A percentile compares a stretch with the other conserved stretches of the same genome.
These are phyloP conservation scores for Hemicentrotus pulcherrimus DNA, from an alignment of 35 echinoderm and acorn worm species.

Conservation along the genomic window DNA sequence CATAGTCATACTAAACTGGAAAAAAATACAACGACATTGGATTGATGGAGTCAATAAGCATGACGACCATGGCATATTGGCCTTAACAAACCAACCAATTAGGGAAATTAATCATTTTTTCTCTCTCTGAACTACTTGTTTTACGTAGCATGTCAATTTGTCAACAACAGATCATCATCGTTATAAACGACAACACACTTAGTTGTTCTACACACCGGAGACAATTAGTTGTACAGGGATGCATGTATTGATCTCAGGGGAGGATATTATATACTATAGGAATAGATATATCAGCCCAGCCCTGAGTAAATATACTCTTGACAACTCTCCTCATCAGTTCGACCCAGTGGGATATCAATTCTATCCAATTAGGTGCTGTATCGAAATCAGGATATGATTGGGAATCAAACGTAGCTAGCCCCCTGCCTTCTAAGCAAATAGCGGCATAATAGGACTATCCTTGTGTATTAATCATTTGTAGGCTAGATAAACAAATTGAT, in stretches of 20 bases:
- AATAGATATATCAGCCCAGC: not conserved
- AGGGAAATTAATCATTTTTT: not conserved
- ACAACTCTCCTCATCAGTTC: not conserved
- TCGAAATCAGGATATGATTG: not conserved
- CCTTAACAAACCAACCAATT: not conserved
- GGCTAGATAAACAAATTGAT: not conserved
- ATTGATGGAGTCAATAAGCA: not conserved
- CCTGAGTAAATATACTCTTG: slow-evolving; percentile 12
- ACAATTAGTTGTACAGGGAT: not conserved
- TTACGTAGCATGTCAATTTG: not conserved
- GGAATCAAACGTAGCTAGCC: not conserved
- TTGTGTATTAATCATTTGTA: not conserved
- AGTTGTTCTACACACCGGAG: not conserved
- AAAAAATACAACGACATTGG: too few relatives aligned
- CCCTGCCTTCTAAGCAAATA: not conserved
- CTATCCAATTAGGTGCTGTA: not conserved
- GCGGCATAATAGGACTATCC: not conserved
- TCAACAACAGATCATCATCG: not conserved
- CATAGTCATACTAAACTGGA: too few relatives aligned
- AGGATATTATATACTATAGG: not conserved
- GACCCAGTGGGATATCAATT: not conserved
- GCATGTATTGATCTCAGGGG: not conserved
- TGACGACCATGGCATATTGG: not conserved
- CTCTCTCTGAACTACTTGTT: not conserved
- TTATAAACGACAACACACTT: not conserved